Base-by-base conservation (phyloP, 2,797 vertebrate genomes). In the Sandelia bainsii region DNA sequence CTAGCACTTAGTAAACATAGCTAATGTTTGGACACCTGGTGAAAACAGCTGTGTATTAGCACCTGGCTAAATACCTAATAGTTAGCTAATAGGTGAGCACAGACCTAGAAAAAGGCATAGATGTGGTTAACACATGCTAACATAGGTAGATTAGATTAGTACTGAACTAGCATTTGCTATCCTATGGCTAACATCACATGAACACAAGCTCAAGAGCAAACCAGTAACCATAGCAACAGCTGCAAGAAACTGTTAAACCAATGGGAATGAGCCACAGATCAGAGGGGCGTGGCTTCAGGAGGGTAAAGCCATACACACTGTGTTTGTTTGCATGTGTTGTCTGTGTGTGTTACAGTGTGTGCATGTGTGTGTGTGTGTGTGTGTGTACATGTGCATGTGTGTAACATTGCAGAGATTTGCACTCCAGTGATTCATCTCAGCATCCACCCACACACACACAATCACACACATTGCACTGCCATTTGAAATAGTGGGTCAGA, bases 401-500 rank as follows among this genome's bases (percentile, higher is more conserved):
- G 52, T 79, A 79, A 77, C 80, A 82, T 89, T 81, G 89, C 89
- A 88, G 82, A 88, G 78, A 90, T 92, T 91, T 90, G 85, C 88
- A 91, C 88, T 84, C 71, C 65, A 83, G 76, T 86, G 85, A 90
- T 85, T 86, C 81, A 83, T 85, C 67, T 80, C 83, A 84, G 80
- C 79, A 87, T 59, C 81, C 17, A 70, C 54, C 65, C 57, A 63
- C 44, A 46, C 20, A 66, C 56, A 60, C 32, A 52, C 69, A 78
- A 77, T 85, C 82, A 83, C 75, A 73, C 32, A 74, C 85, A 89
- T 82, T 92, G 92, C 96, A 98, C 96, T 95, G 94, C 96, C 97
- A 96, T 91, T 90, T 94, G 90, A 95, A 95, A 93, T 93, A 94
- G 91, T 93, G 91, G 90, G 84, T 93, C 91, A 91, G 85, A 89